These are phyloP conservation scores for Plebejus anna DNA, from an alignment of 2,888 invertebrate species.

Conservation along the genomic window DNA sequence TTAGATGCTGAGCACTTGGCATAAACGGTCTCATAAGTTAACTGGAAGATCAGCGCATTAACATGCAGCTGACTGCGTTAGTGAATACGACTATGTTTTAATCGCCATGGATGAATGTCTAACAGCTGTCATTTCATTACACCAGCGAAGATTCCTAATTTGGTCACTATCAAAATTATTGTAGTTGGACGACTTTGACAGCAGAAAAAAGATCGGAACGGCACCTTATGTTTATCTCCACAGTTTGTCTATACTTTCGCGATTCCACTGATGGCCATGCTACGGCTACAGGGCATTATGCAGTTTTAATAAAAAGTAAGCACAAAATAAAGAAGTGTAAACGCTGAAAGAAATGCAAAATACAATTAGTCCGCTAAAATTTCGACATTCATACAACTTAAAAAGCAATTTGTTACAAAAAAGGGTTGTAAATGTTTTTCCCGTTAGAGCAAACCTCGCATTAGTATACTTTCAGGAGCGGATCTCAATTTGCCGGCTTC, in stretches of 20 bases:
- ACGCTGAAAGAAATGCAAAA: background rate
- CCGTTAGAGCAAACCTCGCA: conserved; percentile 25
- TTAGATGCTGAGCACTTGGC: conserved; percentile 37
- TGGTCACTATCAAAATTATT: too few relatives aligned
- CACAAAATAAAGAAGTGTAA: background rate
- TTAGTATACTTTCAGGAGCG: conserved; percentile 25
- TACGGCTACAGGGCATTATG: too few relatives aligned
- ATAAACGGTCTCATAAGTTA: conserved; percentile 35
- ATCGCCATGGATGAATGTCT: too few relatives aligned
- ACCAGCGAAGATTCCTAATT: too few relatives aligned
- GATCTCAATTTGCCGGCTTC: conserved; percentile 29
- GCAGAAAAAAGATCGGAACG: too few relatives aligned
- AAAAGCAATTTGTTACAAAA: conserved; percentile 20
- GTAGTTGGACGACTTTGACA: too few relatives aligned
- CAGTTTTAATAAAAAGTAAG: too few relatives aligned
- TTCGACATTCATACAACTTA: background rate
- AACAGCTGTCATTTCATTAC: too few relatives aligned
- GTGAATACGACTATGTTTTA: conserved; percentile 29
- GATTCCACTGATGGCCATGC: too few relatives aligned
- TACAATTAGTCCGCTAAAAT: background rate
- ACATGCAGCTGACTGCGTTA: conserved; percentile 35
- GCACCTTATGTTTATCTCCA: too few relatives aligned
- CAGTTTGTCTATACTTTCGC: too few relatives aligned
- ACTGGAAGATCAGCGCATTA: conserved; percentile 33
- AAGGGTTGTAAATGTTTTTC: conserved; percentile 14